phyloP scores from a whole-genome alignment of 2,113 vertebrate genomes.

The Passer montanus region DNA sequence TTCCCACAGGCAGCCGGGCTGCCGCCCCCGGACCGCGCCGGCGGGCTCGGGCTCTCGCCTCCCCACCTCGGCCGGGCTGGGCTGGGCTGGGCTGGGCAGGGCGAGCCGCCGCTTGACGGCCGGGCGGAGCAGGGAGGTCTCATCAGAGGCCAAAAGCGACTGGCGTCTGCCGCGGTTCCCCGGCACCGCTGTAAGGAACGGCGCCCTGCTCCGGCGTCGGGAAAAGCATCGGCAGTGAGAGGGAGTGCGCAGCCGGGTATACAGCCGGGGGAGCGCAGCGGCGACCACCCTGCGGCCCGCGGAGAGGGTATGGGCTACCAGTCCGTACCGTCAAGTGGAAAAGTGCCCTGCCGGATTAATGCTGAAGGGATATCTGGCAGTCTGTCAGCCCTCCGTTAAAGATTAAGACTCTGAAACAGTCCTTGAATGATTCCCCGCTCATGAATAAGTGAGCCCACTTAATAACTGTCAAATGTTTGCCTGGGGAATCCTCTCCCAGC shows the following conservation, averaged over 20 bases:
- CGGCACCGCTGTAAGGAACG: background rate
- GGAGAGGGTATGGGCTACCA: background rate
- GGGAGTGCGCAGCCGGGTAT: too few species aligned
- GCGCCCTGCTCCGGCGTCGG: background rate
- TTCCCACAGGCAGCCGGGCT: background rate
- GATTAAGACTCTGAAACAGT: background rate
- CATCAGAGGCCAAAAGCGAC: background rate
- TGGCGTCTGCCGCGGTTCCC: background rate
- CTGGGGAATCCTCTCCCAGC: background rate
- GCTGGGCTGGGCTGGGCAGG: background rate
- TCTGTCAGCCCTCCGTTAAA: background rate
- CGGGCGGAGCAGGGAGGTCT: background rate
- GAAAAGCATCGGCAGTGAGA: background rate
- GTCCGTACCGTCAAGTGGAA: background rate
- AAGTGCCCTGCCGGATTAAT: background rate
- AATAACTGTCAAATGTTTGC: background rate
- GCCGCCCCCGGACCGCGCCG: background rate
- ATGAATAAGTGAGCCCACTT: constrained; percentile 10
- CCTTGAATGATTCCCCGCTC: background rate
- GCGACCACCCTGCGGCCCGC: too few species aligned
- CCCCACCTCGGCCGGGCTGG: background rate
- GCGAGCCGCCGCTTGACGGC: background rate
- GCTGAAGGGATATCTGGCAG: background rate
- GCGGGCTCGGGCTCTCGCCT: background rate
- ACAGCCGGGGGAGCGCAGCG: background rate